phyloP scores from a whole-genome alignment of 2,113 vertebrate species.

The Zingel zingel region DNA sequence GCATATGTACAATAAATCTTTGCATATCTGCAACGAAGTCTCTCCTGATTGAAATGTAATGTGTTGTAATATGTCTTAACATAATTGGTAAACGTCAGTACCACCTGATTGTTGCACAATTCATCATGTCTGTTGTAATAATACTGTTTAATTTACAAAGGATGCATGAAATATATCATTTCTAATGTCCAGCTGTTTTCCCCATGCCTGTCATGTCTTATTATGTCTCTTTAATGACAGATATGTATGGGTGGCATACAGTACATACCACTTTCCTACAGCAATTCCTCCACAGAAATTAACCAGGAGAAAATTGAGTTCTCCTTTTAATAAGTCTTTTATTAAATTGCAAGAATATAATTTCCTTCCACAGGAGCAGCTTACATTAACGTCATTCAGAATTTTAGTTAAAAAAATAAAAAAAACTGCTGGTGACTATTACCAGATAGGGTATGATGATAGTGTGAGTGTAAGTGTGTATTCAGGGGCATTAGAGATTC shows the following conservation, averaged over 20 bases:
- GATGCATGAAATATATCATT: slow-evolving; percentile 11
- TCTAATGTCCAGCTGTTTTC: slow-evolving; percentile 14
- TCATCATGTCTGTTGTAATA: slow-evolving; percentile 1
- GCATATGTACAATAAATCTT: no score
- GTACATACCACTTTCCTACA: slow-evolving; percentile 2
- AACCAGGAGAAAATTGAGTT: slow-evolving; percentile 53
- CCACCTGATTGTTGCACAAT: neutral
- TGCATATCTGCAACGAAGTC: no score
- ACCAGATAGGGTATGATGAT: slow-evolving; percentile 45
- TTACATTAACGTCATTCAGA: slow-evolving; percentile 49
- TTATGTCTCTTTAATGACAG: neutral
- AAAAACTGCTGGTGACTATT: slow-evolving; percentile 50
- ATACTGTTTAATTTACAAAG: slow-evolving; percentile 18
- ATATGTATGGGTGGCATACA: slow-evolving; percentile 14
- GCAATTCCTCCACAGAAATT: slow-evolving; percentile 18
- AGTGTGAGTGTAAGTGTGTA: neutral
- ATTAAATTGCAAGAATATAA: slow-evolving; percentile 63
- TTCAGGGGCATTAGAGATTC: neutral
- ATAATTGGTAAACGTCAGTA: slow-evolving; percentile 4
- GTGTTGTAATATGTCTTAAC: neutral
- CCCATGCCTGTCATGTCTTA: neutral
- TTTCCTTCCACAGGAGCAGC: slow-evolving; percentile 33
- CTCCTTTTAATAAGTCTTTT: slow-evolving; percentile 62
- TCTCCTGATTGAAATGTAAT: no score
- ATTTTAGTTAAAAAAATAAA: slow-evolving; percentile 70